Evolutionary conservation across 2,888 invertebrate species (phyloP).

Genomic region (Fragum fragum): DNA sequence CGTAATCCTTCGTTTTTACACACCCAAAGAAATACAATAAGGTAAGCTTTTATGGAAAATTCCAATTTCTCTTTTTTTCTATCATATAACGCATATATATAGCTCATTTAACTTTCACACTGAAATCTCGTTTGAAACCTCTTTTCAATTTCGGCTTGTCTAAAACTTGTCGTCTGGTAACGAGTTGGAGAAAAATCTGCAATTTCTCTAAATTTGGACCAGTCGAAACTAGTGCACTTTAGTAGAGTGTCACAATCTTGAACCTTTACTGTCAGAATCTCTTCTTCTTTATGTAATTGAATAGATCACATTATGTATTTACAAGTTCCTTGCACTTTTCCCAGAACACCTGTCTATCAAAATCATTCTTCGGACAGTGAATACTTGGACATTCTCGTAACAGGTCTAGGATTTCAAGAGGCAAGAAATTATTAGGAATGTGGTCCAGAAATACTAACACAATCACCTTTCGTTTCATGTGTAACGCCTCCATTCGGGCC

Average conservation of each 20-base stretch:
- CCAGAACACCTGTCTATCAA: slow-evolving; percentile 48
- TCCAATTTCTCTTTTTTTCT: no score
- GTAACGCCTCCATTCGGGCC: slow-evolving; percentile 67
- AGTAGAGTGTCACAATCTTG: no score
- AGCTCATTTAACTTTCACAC: no score
- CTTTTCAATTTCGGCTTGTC: neutral
- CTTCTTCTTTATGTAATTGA: no score
- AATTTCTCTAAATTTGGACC: no score
- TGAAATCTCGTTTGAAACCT: neutral
- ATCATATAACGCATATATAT: neutral
- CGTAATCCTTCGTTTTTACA: no score
- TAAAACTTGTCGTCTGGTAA: neutral
- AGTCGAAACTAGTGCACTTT: no score
- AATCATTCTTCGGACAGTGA: slow-evolving; percentile 44
- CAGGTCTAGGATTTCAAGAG: slow-evolving; percentile 49
- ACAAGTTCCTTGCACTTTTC: slow-evolving; percentile 46
- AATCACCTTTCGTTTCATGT: slow-evolving; percentile 58
- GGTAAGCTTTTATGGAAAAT: no score
- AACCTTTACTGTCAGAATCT: no score
- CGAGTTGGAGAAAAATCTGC: neutral
- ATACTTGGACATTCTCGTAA: slow-evolving; percentile 49
- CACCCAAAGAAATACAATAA: no score
- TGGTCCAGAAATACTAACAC: slow-evolving; percentile 60
- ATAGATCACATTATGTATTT: no score
- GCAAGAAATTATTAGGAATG: slow-evolving; percentile 54